These are phyloP conservation scores for Drosophila kurseongensis DNA, from an alignment of 1,140 invertebrate genomes.

Conservation along the genomic window DNA sequence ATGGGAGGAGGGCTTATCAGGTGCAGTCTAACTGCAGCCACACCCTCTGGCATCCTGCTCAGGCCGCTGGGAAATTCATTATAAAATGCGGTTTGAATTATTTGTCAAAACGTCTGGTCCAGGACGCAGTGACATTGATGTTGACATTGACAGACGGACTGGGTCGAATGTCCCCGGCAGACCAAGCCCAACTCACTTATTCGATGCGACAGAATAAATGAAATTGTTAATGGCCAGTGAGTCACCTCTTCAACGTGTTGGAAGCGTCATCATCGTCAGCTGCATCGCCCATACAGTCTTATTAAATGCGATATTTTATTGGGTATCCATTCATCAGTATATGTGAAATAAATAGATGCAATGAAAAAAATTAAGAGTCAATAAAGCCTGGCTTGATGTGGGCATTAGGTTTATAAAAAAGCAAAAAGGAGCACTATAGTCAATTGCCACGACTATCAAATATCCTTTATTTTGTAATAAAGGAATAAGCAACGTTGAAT, in stretches of 20 bases:
- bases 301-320: conserved; percentile 52
- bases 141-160: conserved; percentile 72
- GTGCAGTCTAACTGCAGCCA: conserved; percentile 36
- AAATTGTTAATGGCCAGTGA: conserved; percentile 72
- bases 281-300: conserved; percentile 11
- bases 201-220: conserved; percentile 69
- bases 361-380: too few relatives aligned
- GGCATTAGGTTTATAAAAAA: too few relatives aligned
- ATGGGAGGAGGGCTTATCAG: conserved; percentile 25
- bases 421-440: too few relatives aligned
- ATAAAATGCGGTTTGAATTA: conserved; percentile 77
- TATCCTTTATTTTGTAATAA: too few relatives aligned
- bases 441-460: too few relatives aligned
- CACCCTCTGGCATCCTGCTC: conserved; percentile 1
- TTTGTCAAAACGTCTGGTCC: conserved; percentile 68
- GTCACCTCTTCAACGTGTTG: conserved; percentile 14
- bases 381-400: too few relatives aligned
- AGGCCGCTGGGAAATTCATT: conserved; percentile 61
- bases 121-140: conserved; percentile 68
- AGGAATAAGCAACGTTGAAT: too few relatives aligned
- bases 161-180: conserved; percentile 23
- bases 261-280: conserved; percentile 8
- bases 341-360: neutral
- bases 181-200: conserved; percentile 18
- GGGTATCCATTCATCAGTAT: neutral